phyloP scores from a whole-genome alignment of 2,888 invertebrate species.

The Drosophila helvetica region DNA sequence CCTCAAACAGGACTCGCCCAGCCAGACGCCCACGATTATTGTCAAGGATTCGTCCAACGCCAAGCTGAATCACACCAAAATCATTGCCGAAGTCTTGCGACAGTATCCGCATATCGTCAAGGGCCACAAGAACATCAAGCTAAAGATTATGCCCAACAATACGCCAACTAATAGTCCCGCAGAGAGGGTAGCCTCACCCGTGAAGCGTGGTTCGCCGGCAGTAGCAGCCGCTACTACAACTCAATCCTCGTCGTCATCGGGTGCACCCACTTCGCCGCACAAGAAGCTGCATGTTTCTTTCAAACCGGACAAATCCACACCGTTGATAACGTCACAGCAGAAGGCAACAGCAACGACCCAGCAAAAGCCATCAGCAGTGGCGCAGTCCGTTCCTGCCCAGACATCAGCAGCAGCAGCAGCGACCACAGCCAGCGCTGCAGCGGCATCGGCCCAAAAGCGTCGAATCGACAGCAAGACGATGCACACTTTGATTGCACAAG shows the following conservation, averaged over 20 bases:
- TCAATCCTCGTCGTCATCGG: conserved; percentile 1
- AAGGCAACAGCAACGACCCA: conserved; percentile 14
- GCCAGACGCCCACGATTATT: conserved; percentile 83
- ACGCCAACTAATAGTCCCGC: conserved; percentile 70
- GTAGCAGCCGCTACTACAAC: conserved; percentile 20
- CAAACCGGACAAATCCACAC: conserved; percentile 55
- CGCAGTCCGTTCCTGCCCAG: conserved; percentile 17
- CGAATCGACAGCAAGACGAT: conserved; percentile 87
- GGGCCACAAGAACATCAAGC: conserved; percentile 93
- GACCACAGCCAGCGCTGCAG: conserved; percentile 28
- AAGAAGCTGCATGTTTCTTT: conserved; percentile 68
- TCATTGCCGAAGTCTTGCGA: conserved; percentile 93
- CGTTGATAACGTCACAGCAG: conserved; percentile 56
- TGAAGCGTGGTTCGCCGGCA: conserved; percentile 39
- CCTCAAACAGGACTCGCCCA: conserved; percentile 81
- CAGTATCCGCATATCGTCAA: conserved; percentile 95
- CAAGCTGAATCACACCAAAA: conserved; percentile 90
- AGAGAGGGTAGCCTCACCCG: conserved; percentile 65
- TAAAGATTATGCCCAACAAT: conserved; percentile 90
- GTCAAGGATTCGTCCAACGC: conserved; percentile 82
- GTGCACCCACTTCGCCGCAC: conserved; percentile 54
- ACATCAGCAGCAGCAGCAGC: conserved; percentile 22
- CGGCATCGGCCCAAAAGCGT: conserved; percentile 82
- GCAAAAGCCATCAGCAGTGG: conserved; percentile 32
- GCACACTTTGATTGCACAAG: conserved; percentile 86